Base-by-base conservation (phyloP, 2,113 vertebrate species). In the Thalassoma bifasciatum region DNA sequence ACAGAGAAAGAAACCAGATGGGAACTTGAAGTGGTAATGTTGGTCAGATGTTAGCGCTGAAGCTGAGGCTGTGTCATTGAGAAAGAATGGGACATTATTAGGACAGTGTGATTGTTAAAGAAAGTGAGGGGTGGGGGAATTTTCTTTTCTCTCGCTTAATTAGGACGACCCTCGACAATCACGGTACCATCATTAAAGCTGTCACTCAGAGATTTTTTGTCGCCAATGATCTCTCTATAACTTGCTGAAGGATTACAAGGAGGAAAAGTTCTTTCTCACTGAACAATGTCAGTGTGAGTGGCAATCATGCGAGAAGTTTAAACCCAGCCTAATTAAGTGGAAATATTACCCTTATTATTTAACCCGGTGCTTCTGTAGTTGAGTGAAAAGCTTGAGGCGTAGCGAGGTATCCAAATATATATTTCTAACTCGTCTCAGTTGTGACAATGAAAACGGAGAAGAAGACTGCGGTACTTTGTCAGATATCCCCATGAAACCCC, bases 11-110 rank as follows among this genome's bases (percentile, higher is more conserved):
- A 54, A 50, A 56, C 19, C 79, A 85, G 62, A 77, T 58, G 72
- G 47, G 46, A 8, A 22, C 21, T n/a, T 52, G 26, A 68, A 44
- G 54, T 36, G 50, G 36, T 70, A 60, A 82, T 76, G 68, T 24
- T 49, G n/a, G 66, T 56, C 73, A 75, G 81, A 79, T 66, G 67
- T 69, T 72, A 61, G 61, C 58, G 42, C 54, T 72, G 67, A 40
- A 42, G 34, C 38, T 72, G 67, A 40, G 37, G 34, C 38, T 50
- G 21, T 38, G 50, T 79, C 59, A 66, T 9, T 26, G 30, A 50
- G 57, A 68, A 63, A 62, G 64, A 71, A 85, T 75, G 58, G 75
- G 61, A 13, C 23, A 66, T 63, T 30, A 75, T 58, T 44, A 46
- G 59, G 56, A 63, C 52, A 23, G 24, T 53, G 1, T 14, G 46